Evolutionary conservation across 2,797 vertebrate species (phyloP).

Genomic region (Rhynchotus rufescens): DNA sequence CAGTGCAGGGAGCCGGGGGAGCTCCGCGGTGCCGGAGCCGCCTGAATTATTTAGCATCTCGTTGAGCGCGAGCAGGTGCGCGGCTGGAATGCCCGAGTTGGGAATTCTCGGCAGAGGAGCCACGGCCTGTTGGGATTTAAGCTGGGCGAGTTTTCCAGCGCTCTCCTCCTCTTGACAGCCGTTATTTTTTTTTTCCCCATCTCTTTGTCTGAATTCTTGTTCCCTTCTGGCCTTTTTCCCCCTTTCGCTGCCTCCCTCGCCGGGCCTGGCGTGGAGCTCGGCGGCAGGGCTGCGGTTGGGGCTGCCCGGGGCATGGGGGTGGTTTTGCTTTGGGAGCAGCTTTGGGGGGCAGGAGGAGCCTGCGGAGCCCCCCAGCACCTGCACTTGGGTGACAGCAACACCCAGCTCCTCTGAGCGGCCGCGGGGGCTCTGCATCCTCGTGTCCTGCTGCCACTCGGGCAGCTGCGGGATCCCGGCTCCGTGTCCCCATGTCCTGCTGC

Average conservation of each 20-base stretch:
- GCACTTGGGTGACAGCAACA: no score
- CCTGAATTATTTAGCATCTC: slow-evolving; percentile 40
- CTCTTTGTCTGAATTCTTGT: background rate
- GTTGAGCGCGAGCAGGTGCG: slow-evolving; percentile 27
- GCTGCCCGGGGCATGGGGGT: no score
- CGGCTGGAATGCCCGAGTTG: background rate
- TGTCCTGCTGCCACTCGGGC: no score
- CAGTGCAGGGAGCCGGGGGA: background rate
- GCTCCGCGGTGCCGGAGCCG: background rate
- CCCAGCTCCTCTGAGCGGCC: no score
- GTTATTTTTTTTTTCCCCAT: background rate
- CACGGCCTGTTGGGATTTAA: background rate
- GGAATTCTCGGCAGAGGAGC: slow-evolving; percentile 31
- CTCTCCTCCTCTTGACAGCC: background rate
- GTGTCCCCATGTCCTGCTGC: no score
- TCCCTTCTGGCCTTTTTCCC: background rate
- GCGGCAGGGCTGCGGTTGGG: no score
- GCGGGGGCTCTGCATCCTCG: no score
- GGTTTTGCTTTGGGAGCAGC: no score
- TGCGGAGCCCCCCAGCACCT: no score
- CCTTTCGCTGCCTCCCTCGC: background rate
- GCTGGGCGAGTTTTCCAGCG: slow-evolving; percentile 9
- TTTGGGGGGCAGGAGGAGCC: no score
- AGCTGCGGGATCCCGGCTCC: no score
- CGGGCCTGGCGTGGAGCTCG: no score